Evolutionary conservation across 2,888 invertebrate species (phyloP), one percentile per base, ranked within the genome.

Genomic region (Apodemia duryi): DNA sequence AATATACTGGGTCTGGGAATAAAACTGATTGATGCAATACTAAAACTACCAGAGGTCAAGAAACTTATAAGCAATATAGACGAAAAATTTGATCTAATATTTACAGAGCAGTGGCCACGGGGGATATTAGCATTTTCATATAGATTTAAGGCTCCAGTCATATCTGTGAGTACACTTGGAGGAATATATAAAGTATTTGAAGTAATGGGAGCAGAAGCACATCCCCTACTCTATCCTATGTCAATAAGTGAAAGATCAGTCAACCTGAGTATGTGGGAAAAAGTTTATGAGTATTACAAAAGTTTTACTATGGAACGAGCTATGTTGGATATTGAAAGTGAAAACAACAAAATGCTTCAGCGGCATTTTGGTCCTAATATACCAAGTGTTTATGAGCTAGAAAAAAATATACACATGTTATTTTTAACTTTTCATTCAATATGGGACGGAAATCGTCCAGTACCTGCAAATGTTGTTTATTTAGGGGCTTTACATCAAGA

Each of bases 401-500:
- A 66, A n/a, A 71, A 77, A 28, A 81, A 79, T 67, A 74, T 86
- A 4, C 80, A 84, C 52, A 73, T 92, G 78, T 64, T 91, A 21
- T 80, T 92, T 65, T 67, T 89, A 4, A 92, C 91, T 70, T 72
- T 77, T 0, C 82, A 91, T 72, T 82, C 85, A 0, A 69, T 85
- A 49, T 21, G 21, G 21, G 21, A 21, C 21, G 21, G 21, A 21
- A 21, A 21, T 21, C 21, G 21, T 21, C 21, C 21, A 21, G 21
- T 21, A 21, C 21, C 21, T 21, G 21, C 21, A 21, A 21, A 21
- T 21, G 21, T 21, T 21, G 21, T 21, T 21, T 21, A 21, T 21
- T 21, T 21, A 43, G 43, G 11, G 11, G 43, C 35, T 2, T 69
- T 86, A 49, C 91, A 90, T 68, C 74, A 84, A 29, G 80, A 77